Evolutionary conservation across 2,888 invertebrate genomes (phyloP).

Genomic region (Celastrina argiolus): DNA sequence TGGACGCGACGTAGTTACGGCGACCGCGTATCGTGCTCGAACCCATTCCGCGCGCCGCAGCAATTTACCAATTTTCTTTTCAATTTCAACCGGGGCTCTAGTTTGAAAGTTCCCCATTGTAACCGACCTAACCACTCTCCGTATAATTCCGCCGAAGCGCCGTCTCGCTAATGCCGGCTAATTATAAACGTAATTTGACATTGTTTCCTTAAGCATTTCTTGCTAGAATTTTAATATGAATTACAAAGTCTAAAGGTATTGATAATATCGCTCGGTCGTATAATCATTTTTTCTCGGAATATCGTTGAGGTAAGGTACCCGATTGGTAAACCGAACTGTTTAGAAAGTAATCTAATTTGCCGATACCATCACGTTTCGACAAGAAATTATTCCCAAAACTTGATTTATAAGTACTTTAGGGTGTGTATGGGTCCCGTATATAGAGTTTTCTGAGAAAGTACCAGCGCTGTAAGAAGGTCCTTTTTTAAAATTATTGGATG

Average conservation of each 20-base stretch:
- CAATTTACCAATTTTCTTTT: slow-evolving; percentile 39
- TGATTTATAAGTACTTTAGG: no score
- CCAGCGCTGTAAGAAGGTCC: no score
- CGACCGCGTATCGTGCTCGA: slow-evolving; percentile 31
- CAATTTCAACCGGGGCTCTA: slow-evolving; percentile 34
- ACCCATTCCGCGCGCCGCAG: slow-evolving; percentile 33
- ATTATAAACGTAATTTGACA: slow-evolving; percentile 27
- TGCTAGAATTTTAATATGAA: background rate
- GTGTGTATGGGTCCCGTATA: no score
- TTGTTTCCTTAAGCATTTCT: slow-evolving; percentile 14
- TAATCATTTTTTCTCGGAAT: background rate
- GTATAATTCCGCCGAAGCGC: slow-evolving; percentile 31
- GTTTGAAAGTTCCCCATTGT: slow-evolving; percentile 35
- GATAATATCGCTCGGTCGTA: background rate
- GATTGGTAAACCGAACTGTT: no score
- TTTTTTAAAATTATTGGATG: no score
- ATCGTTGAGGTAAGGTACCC: no score
- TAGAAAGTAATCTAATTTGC: background rate
- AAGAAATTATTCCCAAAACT: background rate
- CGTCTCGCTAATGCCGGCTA: slow-evolving; percentile 28
- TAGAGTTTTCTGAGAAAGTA: no score
- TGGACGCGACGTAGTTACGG: slow-evolving; percentile 6
- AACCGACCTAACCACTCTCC: slow-evolving; percentile 33
- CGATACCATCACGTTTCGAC: background rate
- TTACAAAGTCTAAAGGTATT: background rate